Conservation (phyloP, 2,113 vertebrate species). For the Daphoenositta chrysoptera region DNA sequence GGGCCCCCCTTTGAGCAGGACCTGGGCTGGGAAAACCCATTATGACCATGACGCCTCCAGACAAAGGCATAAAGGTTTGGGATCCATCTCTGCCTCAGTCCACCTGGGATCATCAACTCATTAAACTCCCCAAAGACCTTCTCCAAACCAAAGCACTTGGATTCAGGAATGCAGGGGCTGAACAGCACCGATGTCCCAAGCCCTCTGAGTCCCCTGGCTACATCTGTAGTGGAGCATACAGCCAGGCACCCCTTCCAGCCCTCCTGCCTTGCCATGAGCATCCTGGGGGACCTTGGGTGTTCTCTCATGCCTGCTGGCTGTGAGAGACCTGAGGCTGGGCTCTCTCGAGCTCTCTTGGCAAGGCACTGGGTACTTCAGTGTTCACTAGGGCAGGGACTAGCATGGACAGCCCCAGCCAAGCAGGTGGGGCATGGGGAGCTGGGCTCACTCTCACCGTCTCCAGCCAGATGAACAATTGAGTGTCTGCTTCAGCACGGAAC, state of each 20-base stretch:
- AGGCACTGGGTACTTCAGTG: neutral
- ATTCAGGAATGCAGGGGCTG: neutral
- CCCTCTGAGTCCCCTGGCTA: neutral
- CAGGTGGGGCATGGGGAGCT: fast-evolving
- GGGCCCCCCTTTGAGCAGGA: neutral
- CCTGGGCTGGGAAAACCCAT: neutral
- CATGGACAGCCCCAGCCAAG: neutral
- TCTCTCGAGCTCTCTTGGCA: neutral
- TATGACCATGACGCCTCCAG: neutral
- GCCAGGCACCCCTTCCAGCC: neutral
- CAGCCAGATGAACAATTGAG: neutral
- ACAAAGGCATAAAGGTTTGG: neutral
- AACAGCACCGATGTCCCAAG: fast-evolving
- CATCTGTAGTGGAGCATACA: neutral
- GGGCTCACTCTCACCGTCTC: neutral
- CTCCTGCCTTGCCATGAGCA: neutral
- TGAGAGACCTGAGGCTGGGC: neutral
- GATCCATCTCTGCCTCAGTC: neutral
- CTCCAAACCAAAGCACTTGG: neutral
- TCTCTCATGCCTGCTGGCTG: neutral
- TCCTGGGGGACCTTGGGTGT: fast-evolving
- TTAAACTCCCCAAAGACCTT: neutral
- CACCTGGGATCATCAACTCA: neutral
- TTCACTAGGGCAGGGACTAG: neutral
- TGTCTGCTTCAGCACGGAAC: neutral